A percentile compares a stretch with the other conserved stretches of the same genome.
Conservation (phyloP, 2,888 invertebrate genomes). For the Sphecodes monilicornis region DNA sequence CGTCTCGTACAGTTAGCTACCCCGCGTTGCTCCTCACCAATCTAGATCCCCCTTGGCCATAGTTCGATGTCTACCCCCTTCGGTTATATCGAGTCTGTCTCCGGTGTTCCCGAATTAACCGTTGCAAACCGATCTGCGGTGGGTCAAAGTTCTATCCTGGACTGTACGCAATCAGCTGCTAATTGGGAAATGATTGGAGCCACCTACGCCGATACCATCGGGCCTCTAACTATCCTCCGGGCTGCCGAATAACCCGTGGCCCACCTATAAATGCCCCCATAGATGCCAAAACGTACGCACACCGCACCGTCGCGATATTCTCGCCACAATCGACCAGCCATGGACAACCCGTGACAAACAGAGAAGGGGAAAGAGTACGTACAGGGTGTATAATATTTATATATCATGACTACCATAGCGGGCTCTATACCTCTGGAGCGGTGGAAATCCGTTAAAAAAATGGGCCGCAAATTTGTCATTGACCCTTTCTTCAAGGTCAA, state of each 20-base stretch:
- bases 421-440: too few species aligned
- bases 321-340: constrained; percentile 23
- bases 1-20: not conserved
- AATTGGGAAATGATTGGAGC: constrained; percentile 83
- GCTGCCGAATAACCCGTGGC: constrained; percentile 51
- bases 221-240: constrained; percentile 68
- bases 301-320: constrained; percentile 26
- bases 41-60: constrained; percentile 31
- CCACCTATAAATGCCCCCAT: constrained; percentile 70
- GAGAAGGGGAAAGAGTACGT: too few species aligned
- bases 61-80: constrained; percentile 27
- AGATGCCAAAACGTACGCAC: constrained; percentile 67
- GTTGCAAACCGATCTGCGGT: constrained; percentile 54
- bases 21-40: not conserved
- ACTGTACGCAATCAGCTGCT: constrained; percentile 81
- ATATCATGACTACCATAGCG: too few species aligned
- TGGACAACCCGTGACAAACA: not conserved
- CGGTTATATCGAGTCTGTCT: constrained; percentile 44
- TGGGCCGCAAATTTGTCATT: too few species aligned
- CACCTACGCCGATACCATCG: constrained; percentile 72
- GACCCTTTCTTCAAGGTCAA: too few species aligned
- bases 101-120: constrained; percentile 61
- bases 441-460: too few species aligned
- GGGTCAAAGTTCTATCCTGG: constrained; percentile 65
- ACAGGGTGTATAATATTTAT: too few species aligned